phyloP scores from a whole-genome alignment of 1,140 invertebrate species.

The Penaeus japonicus region DNA sequence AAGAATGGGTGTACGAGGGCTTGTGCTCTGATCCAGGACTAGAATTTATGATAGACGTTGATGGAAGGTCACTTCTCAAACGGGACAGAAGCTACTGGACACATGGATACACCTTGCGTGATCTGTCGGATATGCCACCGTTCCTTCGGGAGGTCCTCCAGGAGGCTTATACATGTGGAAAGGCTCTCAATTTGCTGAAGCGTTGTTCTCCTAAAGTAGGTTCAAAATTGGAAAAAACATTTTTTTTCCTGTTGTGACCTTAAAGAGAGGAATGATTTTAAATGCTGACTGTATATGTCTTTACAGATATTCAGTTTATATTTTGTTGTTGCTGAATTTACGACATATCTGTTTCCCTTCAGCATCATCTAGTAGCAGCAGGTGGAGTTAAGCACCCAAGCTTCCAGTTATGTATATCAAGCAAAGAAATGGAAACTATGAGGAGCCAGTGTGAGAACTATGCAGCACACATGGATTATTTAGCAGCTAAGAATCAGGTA shows the following conservation, averaged over 20 bases:
- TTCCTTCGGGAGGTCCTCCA: conserved; percentile 28
- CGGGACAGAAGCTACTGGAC: conserved; percentile 45
- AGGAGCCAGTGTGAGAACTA: conserved; percentile 3
- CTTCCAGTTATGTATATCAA: conserved; percentile 26
- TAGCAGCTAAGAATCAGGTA: conserved; percentile 27
- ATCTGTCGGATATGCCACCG: neutral
- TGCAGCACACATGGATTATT: conserved; percentile 21
- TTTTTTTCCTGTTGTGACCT: neutral
- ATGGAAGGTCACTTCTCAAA: conserved; percentile 22
- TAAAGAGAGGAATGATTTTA: neutral
- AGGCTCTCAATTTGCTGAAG: conserved; percentile 33
- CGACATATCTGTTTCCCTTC: neutral
- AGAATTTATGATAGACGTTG: conserved; percentile 45
- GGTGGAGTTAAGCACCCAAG: conserved; percentile 14
- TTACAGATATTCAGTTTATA: neutral
- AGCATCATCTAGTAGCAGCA: conserved; percentile 37
- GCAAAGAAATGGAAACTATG: neutral
- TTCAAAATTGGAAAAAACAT: neutral
- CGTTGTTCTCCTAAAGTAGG: conserved; percentile 43
- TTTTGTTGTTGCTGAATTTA: neutral
- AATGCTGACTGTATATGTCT: too few relatives aligned
- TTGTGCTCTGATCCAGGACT: conserved; percentile 34
- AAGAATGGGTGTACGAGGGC: conserved; percentile 44
- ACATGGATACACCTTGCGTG: conserved; percentile 33
- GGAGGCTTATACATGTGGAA: conserved; percentile 45